A percentile compares a stretch with the other conserved stretches of the same genome.
phyloP scores from a whole-genome alignment of 2,797 vertebrate genomes.

The Sebastes trivittatus region DNA sequence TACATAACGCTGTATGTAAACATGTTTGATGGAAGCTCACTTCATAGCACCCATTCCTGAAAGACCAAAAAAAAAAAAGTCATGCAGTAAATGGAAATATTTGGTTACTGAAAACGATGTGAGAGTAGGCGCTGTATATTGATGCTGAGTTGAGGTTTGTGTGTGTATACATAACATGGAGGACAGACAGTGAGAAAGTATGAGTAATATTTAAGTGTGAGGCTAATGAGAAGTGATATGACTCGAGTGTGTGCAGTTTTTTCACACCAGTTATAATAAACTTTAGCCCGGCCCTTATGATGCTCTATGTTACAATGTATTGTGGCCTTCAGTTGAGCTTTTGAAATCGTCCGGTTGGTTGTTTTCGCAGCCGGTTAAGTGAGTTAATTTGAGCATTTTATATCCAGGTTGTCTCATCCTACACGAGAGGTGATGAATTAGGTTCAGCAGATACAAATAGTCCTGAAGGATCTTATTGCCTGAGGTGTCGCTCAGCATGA shows the following conservation, averaged over 20 bases:
- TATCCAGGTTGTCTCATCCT: conserved; percentile 1
- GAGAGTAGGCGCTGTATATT: background rate
- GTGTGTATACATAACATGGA: background rate
- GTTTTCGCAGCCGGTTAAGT: background rate
- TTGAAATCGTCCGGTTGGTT: background rate
- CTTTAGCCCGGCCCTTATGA: background rate
- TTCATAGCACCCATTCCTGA: conserved; percentile 33
- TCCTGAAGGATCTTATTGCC: conserved; percentile 21
- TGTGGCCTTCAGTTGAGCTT: conserved; percentile 27
- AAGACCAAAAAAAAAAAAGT: conserved; percentile 35
- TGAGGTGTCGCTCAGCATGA: background rate
- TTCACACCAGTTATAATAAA: background rate
- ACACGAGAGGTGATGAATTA: background rate
- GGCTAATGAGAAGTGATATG: background rate
- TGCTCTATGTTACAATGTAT: background rate
- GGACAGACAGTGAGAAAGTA: background rate
- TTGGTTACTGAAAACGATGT: conserved; percentile 33
- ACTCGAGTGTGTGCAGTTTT: background rate
- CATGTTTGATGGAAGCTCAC: conserved; percentile 12
- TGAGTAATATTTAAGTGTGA: conserved; percentile 29
- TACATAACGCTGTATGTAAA: conserved; percentile 20
- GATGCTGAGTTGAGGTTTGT: background rate
- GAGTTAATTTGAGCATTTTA: conserved; percentile 5
- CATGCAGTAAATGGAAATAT: conserved; percentile 21
- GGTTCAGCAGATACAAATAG: conserved; percentile 13